Evolutionary conservation across 2,888 invertebrate genomes (phyloP).

Genomic region (Carpatolechia fugitivella): DNA sequence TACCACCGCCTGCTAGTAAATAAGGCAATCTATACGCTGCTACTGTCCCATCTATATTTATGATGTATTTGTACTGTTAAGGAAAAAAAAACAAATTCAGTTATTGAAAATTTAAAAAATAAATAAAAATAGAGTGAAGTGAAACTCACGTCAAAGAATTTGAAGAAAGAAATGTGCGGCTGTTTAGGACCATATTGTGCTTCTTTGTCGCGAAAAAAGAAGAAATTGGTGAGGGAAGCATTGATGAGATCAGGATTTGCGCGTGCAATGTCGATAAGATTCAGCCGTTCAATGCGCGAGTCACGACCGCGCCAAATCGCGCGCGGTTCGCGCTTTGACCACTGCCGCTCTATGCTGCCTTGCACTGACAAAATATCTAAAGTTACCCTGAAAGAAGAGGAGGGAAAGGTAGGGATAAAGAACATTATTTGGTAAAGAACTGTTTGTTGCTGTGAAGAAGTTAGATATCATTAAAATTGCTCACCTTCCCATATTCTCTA

Average conservation of each 20-base stretch:
- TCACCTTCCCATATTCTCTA: conserved; percentile 96
- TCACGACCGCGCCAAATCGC: conserved; percentile 97
- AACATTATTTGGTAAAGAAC: too few species aligned
- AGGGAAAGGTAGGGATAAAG: neutral
- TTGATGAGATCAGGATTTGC: conserved; percentile 87
- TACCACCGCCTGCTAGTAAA: conserved; percentile 90
- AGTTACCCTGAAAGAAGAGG: conserved; percentile 82
- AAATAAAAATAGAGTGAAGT: neutral
- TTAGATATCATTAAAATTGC: conserved; percentile 4
- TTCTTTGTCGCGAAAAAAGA: conserved; percentile 94
- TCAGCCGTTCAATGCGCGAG: conserved; percentile 89
- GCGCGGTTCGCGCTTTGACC: conserved; percentile 86
- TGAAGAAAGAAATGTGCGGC: conserved; percentile 92
- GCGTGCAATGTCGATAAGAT: conserved; percentile 88
- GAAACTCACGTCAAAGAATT: conserved; percentile 92
- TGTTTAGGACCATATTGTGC: conserved; percentile 91
- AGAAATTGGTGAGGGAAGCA: conserved; percentile 96
- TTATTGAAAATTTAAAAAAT: neutral
- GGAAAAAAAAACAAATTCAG: conserved; percentile 42
- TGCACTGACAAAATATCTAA: conserved; percentile 95
- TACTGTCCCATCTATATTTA: conserved; percentile 97
- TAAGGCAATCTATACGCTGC: conserved; percentile 97
- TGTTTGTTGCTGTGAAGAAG: too few species aligned
- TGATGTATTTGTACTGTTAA: conserved; percentile 96
- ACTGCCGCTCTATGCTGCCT: conserved; percentile 83